A percentile compares a stretch with the other conserved stretches of the same genome.
Evolutionary conservation across 2,797 vertebrate species (phyloP).

Genomic region (Anas georgica): DNA sequence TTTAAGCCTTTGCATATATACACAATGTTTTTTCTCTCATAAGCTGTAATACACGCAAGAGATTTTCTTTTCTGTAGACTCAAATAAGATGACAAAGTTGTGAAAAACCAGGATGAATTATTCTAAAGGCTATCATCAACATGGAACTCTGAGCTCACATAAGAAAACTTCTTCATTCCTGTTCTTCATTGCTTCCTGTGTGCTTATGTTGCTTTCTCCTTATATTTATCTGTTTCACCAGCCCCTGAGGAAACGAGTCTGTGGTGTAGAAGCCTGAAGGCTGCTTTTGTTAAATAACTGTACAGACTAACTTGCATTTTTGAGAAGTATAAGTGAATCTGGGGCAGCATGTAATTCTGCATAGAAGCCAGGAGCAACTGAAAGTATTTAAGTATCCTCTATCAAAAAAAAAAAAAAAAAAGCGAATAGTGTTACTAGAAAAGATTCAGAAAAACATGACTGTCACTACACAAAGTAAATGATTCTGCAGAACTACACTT

Average conservation of each 20-base stretch:
- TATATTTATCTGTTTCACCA: background rate
- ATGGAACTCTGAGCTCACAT: background rate
- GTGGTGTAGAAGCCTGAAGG: background rate
- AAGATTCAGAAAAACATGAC: background rate
- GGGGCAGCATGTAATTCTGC: background rate
- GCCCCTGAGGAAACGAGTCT: background rate
- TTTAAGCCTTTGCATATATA: background rate
- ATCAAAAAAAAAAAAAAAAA: background rate
- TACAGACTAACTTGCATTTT: background rate
- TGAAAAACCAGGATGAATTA: background rate
- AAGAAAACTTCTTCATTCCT: background rate
- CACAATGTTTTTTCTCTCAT: background rate
- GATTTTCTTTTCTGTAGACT: background rate
- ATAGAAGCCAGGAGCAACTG: background rate
- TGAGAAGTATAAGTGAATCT: background rate
- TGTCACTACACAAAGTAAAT: background rate
- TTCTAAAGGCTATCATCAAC: background rate
- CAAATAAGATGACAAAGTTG: background rate
- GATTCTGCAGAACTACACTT: background rate
- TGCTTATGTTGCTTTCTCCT: background rate
- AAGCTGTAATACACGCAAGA: background rate
- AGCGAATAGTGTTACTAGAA: rapidly evolving
- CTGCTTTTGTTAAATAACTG: background rate
- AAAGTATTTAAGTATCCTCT: background rate
- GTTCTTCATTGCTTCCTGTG: background rate